Evolutionary conservation across 2,888 invertebrate genomes (phyloP), one percentile per base, ranked within the genome.

Genomic region (Tolmerus cingulatus): DNA sequence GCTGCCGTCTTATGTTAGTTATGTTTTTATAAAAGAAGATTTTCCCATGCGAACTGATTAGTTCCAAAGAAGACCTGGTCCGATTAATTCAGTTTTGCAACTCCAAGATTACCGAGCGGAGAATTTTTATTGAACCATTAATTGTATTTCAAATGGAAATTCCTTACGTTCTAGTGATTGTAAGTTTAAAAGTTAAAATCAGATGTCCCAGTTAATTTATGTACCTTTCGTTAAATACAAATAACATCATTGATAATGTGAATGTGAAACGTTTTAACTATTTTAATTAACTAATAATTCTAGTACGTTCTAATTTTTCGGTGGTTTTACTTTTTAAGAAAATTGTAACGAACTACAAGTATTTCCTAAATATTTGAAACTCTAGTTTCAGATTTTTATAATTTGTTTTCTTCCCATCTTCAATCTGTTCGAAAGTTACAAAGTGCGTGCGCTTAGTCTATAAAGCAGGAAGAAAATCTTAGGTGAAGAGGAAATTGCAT

Each of bases 11-110:
- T 74, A 79, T 79, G 23, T 8, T 81, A 55, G 30, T 46, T 19
- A 86, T 86, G 86, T 55, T 86, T 88, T 88, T 87, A 88, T 88
- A 88, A 88, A 88, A 87, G 88, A 88, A 79, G 87, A 87, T 88
- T 37, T 74, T 85, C 79, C 30, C 46, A 85, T 40, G 79, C 23
- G 23, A 16, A 57, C 51, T 87, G 87, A 88, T 87, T 88, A 88
- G 88, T 88, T 74, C 9, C 23, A 74, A 88, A 87, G 85, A 86
- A 84, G 43, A 51, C 77, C 57, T 78, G 57, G 40, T 81, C 81
- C 46, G 74, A 46, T 37, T 74, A 16, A 74, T 85, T 85, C 16
- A 40, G 27, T 74, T 74, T 85, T 23, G 74, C 74, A 85, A 81
- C 14, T 77, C 12, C 8, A 1, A 40, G 19, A 74, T 27, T 16